Conservation (phyloP, 2,797 vertebrate genomes). For the Lepus oiostolus region DNA sequence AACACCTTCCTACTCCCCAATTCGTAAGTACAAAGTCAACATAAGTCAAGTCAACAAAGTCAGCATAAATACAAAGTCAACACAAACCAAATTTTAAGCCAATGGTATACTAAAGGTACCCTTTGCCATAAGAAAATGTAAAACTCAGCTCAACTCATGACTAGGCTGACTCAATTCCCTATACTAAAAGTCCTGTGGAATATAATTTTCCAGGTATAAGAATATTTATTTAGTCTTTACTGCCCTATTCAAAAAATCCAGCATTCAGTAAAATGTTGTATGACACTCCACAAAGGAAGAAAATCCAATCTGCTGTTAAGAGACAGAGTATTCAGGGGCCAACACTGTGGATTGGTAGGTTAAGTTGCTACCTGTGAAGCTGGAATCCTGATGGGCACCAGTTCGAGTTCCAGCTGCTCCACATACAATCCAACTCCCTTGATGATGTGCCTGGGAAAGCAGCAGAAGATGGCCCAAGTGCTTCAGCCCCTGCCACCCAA, state of each 20-base stretch:
- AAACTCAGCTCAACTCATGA: background rate
- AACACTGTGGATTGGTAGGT: too few relatives aligned
- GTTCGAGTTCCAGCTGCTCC: too few relatives aligned
- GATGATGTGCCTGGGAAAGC: too few relatives aligned
- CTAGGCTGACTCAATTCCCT: background rate
- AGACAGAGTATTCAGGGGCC: background rate
- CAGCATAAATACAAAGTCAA: slow-evolving; percentile 34
- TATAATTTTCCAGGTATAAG: background rate
- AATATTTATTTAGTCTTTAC: slow-evolving; percentile 4
- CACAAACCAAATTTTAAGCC: background rate
- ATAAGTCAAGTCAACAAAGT: too few relatives aligned
- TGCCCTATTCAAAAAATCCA: slow-evolving; percentile 6
- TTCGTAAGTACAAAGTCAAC: background rate
- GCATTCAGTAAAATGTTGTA: slow-evolving; percentile 18
- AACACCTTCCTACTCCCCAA: background rate
- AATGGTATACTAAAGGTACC: background rate
- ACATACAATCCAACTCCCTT: too few relatives aligned
- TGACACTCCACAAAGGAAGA: background rate
- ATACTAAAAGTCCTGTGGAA: background rate
- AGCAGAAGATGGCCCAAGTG: too few relatives aligned
- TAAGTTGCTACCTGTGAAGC: too few relatives aligned
- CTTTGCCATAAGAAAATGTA: slow-evolving; percentile 42
- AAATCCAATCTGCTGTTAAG: slow-evolving; percentile 9
- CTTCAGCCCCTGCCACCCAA: too few relatives aligned
- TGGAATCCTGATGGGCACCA: too few relatives aligned